Evolutionary conservation across 1,140 invertebrate genomes (phyloP).

Genomic region (Zaprionus taronus): DNA sequence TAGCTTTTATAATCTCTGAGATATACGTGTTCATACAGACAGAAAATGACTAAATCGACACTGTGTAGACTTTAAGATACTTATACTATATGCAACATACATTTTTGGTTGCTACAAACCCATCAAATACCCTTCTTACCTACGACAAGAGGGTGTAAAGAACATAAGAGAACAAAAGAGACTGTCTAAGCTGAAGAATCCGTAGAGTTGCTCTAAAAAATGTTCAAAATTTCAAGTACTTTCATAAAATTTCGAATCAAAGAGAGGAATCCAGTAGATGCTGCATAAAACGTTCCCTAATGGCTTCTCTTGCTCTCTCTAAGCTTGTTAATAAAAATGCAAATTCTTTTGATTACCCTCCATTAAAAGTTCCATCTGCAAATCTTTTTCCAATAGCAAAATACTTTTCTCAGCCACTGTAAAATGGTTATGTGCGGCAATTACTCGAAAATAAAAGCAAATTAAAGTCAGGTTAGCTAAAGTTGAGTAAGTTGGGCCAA

Average conservation of each 20-base stretch:
- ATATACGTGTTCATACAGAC: not conserved
- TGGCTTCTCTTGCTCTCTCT: not conserved
- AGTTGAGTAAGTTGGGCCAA: slow-evolving; percentile 3
- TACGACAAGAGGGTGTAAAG: too few relatives aligned
- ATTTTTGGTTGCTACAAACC: too few relatives aligned
- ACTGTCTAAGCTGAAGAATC: too few relatives aligned
- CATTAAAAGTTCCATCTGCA: not conserved
- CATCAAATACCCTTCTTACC: too few relatives aligned
- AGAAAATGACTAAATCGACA: too few relatives aligned
- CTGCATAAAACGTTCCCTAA: not conserved
- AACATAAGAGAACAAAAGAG: too few relatives aligned
- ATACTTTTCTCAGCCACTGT: slow-evolving; percentile 5
- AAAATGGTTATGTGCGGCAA: slow-evolving; percentile 5
- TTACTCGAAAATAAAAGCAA: slow-evolving; percentile 6
- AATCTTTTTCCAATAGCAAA: slow-evolving; percentile 1
- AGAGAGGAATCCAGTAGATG: too few relatives aligned
- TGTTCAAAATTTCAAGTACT: too few relatives aligned
- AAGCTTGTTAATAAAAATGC: not conserved
- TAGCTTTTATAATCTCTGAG: not conserved
- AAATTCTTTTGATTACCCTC: not conserved
- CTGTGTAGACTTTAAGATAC: too few relatives aligned
- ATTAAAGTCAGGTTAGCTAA: not conserved
- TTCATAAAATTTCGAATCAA: too few relatives aligned
- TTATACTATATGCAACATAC: too few relatives aligned
- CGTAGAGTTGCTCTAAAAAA: too few relatives aligned